Evolutionary conservation across 2,888 invertebrate species (phyloP), one percentile per base, ranked within the genome.

Genomic region (Allacma fusca): DNA sequence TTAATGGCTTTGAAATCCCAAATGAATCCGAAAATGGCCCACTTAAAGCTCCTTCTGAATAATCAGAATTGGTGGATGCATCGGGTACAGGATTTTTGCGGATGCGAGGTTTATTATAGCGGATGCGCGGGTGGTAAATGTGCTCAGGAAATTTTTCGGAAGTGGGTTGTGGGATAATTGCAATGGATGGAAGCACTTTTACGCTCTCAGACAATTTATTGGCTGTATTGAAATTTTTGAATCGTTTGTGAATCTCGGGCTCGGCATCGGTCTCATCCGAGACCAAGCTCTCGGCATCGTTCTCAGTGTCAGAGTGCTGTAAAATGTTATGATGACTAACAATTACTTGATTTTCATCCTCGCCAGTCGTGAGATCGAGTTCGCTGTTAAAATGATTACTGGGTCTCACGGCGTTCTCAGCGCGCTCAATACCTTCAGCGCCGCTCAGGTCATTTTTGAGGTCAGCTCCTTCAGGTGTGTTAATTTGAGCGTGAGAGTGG

Each of bases 101-200:
- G 1, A 5, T 1, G 7, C 62, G 23, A 23, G 19, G 62, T 4
- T 13, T 12, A 21, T 50, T 19, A 29, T 71, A 76, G 21, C 71
- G 70, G 16, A 62, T 4, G 29, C 62, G 59, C 7, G 76, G 76
- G 40, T 76, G n/a, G 44, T 64, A 76, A 29, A 76, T 76, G 1
- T 44, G 70, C 5, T 34, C 57, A 19, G 76, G 76, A 44, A 64
- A 76, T 59, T 28, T 62, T 21, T 76, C 76, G 9, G 34, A 26
- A 1, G 64, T 64, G 4, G 76, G 43, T 34, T 76, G 76, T 9
- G 76, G 76, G 21, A 76, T 76, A 0, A 76, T 64, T 1, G 70
- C 50, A 50, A 29, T 16, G 16, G 67, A 7, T 1, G 2, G 5
- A 29, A 12, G 5, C 9, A 7, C 24, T n/a, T 28, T 12, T 4